Base-by-base conservation (phyloP, 2,797 vertebrate species). In the Pitangus sulphuratus region DNA sequence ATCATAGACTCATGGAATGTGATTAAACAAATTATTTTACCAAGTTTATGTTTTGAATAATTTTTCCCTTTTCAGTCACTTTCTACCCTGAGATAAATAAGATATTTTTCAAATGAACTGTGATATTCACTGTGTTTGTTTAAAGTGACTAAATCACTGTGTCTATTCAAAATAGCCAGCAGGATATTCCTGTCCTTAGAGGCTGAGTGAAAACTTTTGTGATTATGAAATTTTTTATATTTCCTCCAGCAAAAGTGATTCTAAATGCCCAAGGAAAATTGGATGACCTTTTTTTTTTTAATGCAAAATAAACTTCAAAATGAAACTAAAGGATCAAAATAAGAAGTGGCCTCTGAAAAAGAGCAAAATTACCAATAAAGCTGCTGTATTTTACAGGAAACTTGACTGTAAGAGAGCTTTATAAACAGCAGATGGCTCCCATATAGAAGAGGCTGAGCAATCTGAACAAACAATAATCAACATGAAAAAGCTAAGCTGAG, bases 341-440 rank as follows among this genome's bases (percentile, higher is more conserved):
- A 28, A 35, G 71, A 74, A 80, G 21, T n/a, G 53, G 24, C 12
- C 42, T 31, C 48, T 35, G 60, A 87, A 71, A 92, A 79, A 58
- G 45, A 44, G n/a, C 48, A 70, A 51, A 53, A 95, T 16, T 40
- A 26, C 8, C 78, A 35, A 78, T 65, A 69, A 92, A 85, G 45
- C 10, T 33, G 44, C 57, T 82, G 85, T 92, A 87, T 97, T 97
- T 97, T 97, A 96, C 93, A 92, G 84, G 89, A 92, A 97, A 97
- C 71, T 60, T 92, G 94, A 95, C 91, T 91, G 93, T 97, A 97
- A 97, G 94, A 94, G 92, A 93, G 81, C 57, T 91, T 97, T 96
- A 96, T 96, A 98, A 96, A 97, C 94, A 97, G 96, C 97, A 98
- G 97, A 97, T 98, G 97, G 96, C 94, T 98, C 96, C 95, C 93